A percentile compares a stretch with the other conserved stretches of the same genome.
These are phyloP conservation scores for Tretioscincus oriximinensis DNA, from an alignment of 2,113 vertebrate genomes.

Conservation along the genomic window DNA sequence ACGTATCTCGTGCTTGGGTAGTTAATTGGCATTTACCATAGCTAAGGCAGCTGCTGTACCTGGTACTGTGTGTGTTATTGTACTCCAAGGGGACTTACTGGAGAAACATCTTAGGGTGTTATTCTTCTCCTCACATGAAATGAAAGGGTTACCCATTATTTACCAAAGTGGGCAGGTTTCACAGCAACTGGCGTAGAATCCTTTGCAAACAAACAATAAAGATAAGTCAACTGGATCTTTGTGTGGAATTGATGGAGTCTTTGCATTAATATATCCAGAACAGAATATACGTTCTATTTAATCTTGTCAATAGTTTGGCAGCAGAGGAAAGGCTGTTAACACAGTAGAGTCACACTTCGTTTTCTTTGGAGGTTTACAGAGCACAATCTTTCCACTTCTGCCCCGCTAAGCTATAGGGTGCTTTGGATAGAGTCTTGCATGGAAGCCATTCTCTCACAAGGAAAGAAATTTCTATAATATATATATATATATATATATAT, in stretches of 20 bases:
- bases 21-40: no score
- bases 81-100: neutral
- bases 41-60: no score
- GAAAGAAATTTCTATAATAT: no score
- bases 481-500: no score
- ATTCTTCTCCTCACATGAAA: neutral
- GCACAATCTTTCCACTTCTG: no score
- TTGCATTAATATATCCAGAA: neutral
- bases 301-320: neutral
- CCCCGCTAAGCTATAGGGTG: no score
- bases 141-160: slow-evolving; percentile 44
- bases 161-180: slow-evolving; percentile 29
- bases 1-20: no score
- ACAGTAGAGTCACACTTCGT: neutral
- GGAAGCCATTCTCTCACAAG: no score
- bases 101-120: neutral
- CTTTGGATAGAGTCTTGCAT: no score
- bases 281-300: neutral
- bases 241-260: slow-evolving; percentile 21
- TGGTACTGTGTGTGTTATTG: neutral
- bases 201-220: slow-evolving; percentile 50
- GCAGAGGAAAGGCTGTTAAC: no score
- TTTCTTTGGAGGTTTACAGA: neutral
- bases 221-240: slow-evolving; percentile 49
- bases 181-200: slow-evolving; percentile 47